Evolutionary conservation across 2,797 vertebrate genomes (phyloP).

Genomic region (Clarias fuscus): DNA sequence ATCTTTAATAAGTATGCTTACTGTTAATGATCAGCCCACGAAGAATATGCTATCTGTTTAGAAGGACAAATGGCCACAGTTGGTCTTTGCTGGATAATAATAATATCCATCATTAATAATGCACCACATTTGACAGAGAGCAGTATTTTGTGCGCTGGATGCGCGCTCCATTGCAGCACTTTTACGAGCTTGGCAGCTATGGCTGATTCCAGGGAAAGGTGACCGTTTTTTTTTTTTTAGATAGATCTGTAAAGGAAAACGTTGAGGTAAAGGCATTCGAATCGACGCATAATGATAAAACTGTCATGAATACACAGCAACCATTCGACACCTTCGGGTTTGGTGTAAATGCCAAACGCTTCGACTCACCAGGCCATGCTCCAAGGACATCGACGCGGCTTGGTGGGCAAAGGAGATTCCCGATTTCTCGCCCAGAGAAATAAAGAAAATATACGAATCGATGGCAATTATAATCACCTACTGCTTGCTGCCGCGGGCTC

Average conservation of each 20-base stretch:
- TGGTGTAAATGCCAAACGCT: conserved; percentile 60
- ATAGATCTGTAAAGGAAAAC: conserved; percentile 22
- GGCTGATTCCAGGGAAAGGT: conserved; percentile 42
- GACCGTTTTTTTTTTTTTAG: conserved; percentile 15
- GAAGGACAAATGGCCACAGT: background rate
- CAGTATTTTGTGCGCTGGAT: conserved; percentile 31
- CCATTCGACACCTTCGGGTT: conserved; percentile 28
- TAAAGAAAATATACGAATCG: conserved; percentile 39
- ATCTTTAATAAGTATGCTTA: conserved; percentile 12
- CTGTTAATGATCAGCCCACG: background rate
- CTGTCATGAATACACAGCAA: conserved; percentile 17
- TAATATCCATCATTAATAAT: conserved; percentile 20
- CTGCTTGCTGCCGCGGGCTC: conserved; percentile 43
- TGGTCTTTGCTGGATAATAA: conserved; percentile 24
- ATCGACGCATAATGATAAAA: conserved; percentile 13
- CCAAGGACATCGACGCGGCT: conserved; percentile 78
- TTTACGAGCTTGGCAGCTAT: conserved; percentile 43
- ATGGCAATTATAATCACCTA: conserved; percentile 43
- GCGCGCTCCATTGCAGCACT: conserved; percentile 54
- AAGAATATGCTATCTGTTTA: background rate
- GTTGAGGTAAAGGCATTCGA: conserved; percentile 1
- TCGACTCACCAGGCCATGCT: conserved; percentile 83
- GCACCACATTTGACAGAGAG: conserved; percentile 33
- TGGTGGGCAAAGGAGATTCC: conserved; percentile 55
- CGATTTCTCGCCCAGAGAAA: conserved; percentile 50